Base-by-base conservation (phyloP, 53 echinoderm and acorn worm genomes). In the Paracentrotus lividus region DNA sequence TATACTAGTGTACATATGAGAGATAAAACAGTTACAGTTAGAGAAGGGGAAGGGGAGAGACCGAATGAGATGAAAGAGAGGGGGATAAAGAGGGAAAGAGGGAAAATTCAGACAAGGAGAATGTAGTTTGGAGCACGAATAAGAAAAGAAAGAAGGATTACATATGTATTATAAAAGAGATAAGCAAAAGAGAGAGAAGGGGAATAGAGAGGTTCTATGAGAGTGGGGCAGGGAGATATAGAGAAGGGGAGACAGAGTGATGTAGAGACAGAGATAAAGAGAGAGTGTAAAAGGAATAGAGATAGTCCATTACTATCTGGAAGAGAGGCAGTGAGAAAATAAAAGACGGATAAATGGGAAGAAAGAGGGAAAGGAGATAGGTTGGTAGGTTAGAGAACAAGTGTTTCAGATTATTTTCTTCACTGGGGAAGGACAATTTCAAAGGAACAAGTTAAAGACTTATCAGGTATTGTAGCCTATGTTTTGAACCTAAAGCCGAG, bases 21-120 rank as follows among this genome's bases (percentile, higher is more conserved):
- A 14, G 32, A 9, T 23, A 23, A 23, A 20, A 40, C 20, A 23
- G 78, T 21, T 24, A 3, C 14, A 42, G 43, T 2, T 20, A 26
- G 77, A n/a, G 34, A 43, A 43, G 33, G 59, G 93, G 59, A 81
- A 21, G 38, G 56, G 84, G 32, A 55, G 38, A 55, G 85, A 18
- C 24, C 10, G n/a, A 13, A 31, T 26, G 9, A 6, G 31, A 55
- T n/a, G 86, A 14, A 7, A 34, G 20, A 33, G 86, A 36, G 86
- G 53, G 33, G 1, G 55, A 12, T 36, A 2, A 8, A 54, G 33
- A 14, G 2, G 10, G 1, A 32, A 5, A 31, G 20, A 15, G n/a
- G 1, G 36, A 3, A 3, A 26, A 47, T 10, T 10, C 10, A 84
- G 84, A 16, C 8, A 13, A 2, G 34, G 47, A 21, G n/a, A 84